phyloP scores from a whole-genome alignment of 2,888 invertebrate genomes.

The Tetragnatha montana region DNA sequence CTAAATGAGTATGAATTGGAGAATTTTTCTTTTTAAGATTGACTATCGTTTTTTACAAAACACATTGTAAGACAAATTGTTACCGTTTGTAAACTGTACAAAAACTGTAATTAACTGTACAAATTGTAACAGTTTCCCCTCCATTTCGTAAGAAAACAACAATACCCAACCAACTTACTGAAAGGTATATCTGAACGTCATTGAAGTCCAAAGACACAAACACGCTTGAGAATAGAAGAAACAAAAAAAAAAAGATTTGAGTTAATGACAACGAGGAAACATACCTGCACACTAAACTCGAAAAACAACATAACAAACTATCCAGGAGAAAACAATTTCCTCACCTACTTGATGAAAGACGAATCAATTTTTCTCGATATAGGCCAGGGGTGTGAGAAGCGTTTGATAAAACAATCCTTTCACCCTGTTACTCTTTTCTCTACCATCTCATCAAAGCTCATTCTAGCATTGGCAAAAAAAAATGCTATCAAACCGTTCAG shows the following conservation, averaged over 20 bases:
- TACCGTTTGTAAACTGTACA: no score
- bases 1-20: no score
- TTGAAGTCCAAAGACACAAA: neutral
- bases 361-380: slow-evolving; percentile 31
- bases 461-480: slow-evolving; percentile 4
- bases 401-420: slow-evolving; percentile 57
- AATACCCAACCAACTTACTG: neutral
- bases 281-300: no score
- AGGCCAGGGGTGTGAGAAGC: slow-evolving; percentile 36
- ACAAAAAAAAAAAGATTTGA: slow-evolving; percentile 17
- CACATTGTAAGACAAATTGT: no score
- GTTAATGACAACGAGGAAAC: slow-evolving; percentile 50
- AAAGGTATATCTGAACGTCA: neutral
- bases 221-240: neutral
- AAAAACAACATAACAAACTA: slow-evolving; percentile 4
- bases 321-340: slow-evolving; percentile 42
- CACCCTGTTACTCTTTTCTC: slow-evolving; percentile 9
- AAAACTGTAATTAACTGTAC: no score
- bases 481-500: slow-evolving; percentile 8
- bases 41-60: no score
- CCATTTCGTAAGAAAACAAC: no score
- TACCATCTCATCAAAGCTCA: neutral
- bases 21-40: no score
- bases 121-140: no score
- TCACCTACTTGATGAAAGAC: slow-evolving; percentile 20